phyloP scores from a whole-genome alignment of 2,888 invertebrate genomes.

The Eupithecia subfuscata region DNA sequence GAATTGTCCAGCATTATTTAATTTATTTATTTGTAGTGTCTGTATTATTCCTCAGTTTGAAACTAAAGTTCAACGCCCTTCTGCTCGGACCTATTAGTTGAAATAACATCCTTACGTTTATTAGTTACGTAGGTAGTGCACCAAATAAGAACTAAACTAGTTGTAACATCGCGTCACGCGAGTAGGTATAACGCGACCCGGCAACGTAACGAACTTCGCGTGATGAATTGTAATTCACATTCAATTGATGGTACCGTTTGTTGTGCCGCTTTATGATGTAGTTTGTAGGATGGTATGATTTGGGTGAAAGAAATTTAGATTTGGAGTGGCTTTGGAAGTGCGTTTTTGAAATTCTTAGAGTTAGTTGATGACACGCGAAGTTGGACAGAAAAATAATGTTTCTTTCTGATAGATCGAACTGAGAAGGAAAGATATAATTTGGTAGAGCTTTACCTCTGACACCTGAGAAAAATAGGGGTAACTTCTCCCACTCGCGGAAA shows the following conservation, averaged over 20 bases:
- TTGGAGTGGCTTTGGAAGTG: not conserved
- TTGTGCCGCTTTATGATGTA: slow-evolving; percentile 13
- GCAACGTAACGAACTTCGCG: slow-evolving; percentile 32
- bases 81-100: not conserved
- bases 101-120: not conserved
- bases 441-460: too few species aligned
- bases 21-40: too few species aligned
- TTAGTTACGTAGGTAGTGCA: slow-evolving; percentile 7
- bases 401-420: not conserved
- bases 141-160: slow-evolving; percentile 25
- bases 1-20: too few species aligned
- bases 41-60: not conserved
- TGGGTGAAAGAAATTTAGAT: slow-evolving; percentile 11
- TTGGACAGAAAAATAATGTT: not conserved
- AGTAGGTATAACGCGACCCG: slow-evolving; percentile 20
- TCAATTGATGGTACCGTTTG: slow-evolving; percentile 29
- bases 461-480: too few species aligned
- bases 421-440: too few species aligned
- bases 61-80: not conserved
- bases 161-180: slow-evolving; percentile 18
- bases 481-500: too few species aligned
- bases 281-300: slow-evolving; percentile 7
- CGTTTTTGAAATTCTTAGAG: not conserved
- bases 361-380: not conserved
- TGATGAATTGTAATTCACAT: slow-evolving; percentile 23